Conservation (phyloP, 2,888 invertebrate genomes). For the Lasioglossum leucozonium region DNA sequence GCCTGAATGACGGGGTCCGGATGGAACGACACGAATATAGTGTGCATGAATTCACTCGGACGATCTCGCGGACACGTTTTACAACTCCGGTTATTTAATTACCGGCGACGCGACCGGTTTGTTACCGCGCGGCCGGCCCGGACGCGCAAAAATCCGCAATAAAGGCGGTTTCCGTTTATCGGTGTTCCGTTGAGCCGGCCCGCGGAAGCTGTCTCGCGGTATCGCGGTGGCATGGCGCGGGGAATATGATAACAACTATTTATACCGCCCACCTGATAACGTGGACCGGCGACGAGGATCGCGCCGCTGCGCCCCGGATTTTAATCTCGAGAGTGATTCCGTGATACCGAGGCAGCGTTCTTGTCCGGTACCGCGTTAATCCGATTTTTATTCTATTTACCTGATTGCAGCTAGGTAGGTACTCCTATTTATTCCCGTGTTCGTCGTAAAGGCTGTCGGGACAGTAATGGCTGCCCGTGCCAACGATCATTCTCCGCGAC, state of each 20-base stretch:
- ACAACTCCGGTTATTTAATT: slow-evolving; percentile 67
- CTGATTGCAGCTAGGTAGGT: background rate
- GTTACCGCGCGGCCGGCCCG: slow-evolving; percentile 39
- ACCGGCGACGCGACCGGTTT: slow-evolving; percentile 43
- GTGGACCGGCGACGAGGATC: background rate
- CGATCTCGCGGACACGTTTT: slow-evolving; percentile 59
- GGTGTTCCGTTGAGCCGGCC: slow-evolving; percentile 36
- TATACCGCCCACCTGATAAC: slow-evolving; percentile 11
- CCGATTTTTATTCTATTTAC: slow-evolving; percentile 12
- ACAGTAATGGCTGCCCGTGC: background rate
- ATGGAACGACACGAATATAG: slow-evolving; percentile 32
- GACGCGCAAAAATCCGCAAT: slow-evolving; percentile 54
- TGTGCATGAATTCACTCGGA: slow-evolving; percentile 36
- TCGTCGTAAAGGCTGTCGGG: background rate
- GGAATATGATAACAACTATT: slow-evolving; percentile 42
- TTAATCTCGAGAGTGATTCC: slow-evolving; percentile 31
- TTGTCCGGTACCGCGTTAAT: background rate
- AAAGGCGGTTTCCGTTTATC: slow-evolving; percentile 50
- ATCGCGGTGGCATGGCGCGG: background rate
- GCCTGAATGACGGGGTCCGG: slow-evolving; percentile 43
- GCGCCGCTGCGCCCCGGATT: background rate
- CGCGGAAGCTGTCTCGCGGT: slow-evolving; percentile 25
- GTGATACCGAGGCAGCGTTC: background rate
- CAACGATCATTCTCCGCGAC: background rate
- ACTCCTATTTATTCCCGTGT: background rate